phyloP scores from a whole-genome alignment of 2,113 vertebrate genomes.

The Leiothrix lutea region DNA sequence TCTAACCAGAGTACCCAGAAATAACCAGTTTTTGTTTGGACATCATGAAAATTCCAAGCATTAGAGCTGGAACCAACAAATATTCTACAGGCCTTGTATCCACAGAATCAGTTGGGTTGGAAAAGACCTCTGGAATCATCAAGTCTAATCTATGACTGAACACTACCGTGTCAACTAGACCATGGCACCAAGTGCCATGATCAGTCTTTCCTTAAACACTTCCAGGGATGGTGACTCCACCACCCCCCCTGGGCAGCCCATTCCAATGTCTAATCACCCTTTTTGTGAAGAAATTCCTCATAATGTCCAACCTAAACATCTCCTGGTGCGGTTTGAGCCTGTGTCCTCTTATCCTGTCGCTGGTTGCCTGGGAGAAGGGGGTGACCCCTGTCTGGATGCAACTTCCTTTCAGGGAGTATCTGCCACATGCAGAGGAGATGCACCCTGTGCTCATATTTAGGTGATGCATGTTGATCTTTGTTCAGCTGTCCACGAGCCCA shows the following conservation, averaged over 20 bases:
- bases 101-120: not conserved
- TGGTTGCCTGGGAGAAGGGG: not conserved
- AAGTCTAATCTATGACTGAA: accelerated
- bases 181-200: not conserved
- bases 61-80: not conserved
- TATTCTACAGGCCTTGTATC: not conserved
- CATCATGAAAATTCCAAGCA: not conserved
- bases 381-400: too few relatives aligned
- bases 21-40: not conserved
- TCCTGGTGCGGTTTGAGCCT: not conserved
- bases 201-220: not conserved
- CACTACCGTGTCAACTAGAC: not conserved
- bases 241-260: too few relatives aligned
- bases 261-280: not conserved
- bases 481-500: not conserved
- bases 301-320: not conserved
- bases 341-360: accelerated
- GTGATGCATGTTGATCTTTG: not conserved
- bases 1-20: too few relatives aligned
- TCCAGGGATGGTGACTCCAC: not conserved
- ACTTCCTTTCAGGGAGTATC: not conserved
- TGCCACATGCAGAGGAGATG: not conserved
- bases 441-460: not conserved
- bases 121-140: not conserved
- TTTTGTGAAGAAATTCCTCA: not conserved